Evolutionary conservation across 2,113 vertebrate genomes (phyloP).

Genomic region (Oxyura jamaicensis): DNA sequence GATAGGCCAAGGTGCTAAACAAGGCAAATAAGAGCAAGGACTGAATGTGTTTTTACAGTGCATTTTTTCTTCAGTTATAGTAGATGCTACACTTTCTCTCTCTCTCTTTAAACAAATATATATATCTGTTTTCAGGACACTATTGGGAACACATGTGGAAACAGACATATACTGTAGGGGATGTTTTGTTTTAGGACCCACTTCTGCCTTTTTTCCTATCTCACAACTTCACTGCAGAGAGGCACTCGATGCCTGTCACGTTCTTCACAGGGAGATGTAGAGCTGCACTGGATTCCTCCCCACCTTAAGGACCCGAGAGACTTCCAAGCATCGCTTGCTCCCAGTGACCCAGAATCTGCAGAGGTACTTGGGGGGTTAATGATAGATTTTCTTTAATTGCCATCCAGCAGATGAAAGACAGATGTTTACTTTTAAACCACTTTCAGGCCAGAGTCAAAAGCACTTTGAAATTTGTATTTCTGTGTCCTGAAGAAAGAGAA

Average conservation of each 20-base stretch:
- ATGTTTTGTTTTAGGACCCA: background rate
- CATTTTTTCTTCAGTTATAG: background rate
- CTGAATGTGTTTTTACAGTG: background rate
- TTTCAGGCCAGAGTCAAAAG: background rate
- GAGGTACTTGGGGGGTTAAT: background rate
- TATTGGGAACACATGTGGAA: background rate
- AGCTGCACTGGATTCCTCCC: background rate
- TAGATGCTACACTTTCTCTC: background rate
- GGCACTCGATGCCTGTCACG: background rate
- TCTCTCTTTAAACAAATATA: background rate
- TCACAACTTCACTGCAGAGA: background rate
- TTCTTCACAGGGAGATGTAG: background rate
- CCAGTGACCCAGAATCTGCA: background rate
- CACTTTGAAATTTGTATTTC: conserved; percentile 26
- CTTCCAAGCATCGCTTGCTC: background rate
- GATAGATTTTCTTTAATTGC: conserved; percentile 36
- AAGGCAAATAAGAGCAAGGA: background rate
- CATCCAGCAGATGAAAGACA: conserved; percentile 34
- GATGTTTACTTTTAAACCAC: conserved; percentile 51
- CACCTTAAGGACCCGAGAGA: background rate
- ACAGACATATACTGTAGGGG: background rate
- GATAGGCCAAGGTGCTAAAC: background rate
- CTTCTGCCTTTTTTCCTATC: background rate
- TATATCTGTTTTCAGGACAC: background rate
- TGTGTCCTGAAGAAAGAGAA: background rate